Conservation (phyloP, 2,113 vertebrate species). For the Myiopsitta monachus region DNA sequence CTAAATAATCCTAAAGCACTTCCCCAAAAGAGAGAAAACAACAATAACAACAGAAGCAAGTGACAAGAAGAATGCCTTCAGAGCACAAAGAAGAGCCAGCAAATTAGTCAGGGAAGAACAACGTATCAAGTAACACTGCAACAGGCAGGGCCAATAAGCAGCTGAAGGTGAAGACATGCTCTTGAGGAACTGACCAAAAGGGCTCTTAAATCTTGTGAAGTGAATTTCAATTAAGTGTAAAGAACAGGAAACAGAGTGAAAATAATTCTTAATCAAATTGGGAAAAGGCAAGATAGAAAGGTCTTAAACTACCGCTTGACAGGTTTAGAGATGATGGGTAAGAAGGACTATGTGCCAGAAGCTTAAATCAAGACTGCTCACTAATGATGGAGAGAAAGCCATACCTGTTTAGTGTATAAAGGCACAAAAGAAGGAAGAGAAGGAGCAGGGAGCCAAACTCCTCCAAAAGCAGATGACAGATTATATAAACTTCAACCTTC, state of each 20-base stretch:
- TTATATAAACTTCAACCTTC: not conserved
- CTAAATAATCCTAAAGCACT: not conserved
- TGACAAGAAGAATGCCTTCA: not conserved
- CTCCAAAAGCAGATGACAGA: not conserved
- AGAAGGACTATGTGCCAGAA: not conserved
- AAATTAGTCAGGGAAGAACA: not conserved
- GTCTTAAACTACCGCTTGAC: not conserved
- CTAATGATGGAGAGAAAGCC: not conserved
- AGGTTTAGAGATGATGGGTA: not conserved
- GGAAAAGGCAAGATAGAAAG: not conserved
- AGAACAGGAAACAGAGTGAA: not conserved
- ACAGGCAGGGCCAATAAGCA: not conserved
- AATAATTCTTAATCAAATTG: conserved; percentile 12
- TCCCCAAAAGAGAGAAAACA: not conserved
- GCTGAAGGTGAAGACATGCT: not conserved
- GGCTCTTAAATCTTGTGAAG: not conserved
- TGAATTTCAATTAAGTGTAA: conserved; percentile 5
- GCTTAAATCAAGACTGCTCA: not conserved
- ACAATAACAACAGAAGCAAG: not conserved
- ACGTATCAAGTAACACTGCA: not conserved
- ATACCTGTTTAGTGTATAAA: not conserved
- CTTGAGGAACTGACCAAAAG: conserved; percentile 11
- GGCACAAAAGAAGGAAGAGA: not conserved
- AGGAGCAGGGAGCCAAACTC: not conserved
- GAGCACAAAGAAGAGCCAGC: not conserved